phyloP scores from a whole-genome alignment of 1,140 invertebrate genomes.

The Apis cerana region DNA sequence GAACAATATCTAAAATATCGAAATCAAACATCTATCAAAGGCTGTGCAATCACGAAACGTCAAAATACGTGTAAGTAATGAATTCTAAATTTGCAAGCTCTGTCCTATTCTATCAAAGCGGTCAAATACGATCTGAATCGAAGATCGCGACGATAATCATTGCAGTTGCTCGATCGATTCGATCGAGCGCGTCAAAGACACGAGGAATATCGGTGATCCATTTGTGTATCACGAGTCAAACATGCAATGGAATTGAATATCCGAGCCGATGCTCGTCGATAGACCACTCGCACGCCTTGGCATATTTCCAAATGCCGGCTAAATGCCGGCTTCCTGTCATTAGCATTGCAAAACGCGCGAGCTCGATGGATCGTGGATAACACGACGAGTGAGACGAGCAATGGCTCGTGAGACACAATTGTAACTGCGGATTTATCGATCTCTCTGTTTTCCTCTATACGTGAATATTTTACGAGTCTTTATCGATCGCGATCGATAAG shows the following conservation, averaged over 20 bases:
- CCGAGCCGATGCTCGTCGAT: background rate
- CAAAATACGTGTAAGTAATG: background rate
- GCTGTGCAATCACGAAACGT: background rate
- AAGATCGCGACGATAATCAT: background rate
- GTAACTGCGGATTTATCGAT: background rate
- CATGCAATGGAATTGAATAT: conserved; percentile 45
- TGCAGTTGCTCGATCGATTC: background rate
- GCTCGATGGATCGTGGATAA: conserved; percentile 35
- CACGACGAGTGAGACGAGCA: conserved; percentile 2
- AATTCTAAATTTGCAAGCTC: background rate
- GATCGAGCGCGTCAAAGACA: background rate
- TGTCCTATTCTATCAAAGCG: background rate
- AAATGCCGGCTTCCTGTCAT: conserved; percentile 40
- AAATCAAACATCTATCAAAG: background rate
- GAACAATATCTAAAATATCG: background rate
- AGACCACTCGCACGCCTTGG: conserved; percentile 16
- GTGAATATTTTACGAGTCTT: too few species aligned
- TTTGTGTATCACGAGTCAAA: background rate
- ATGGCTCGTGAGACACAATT: background rate
- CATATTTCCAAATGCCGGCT: conserved; percentile 43
- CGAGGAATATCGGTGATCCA: background rate
- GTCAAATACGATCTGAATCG: background rate
- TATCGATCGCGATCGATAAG: too few species aligned
- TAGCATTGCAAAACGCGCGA: conserved; percentile 40
- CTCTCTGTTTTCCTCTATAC: background rate